A percentile compares a stretch with the other conserved stretches of the same genome.
Conservation (phyloP, 1,140 invertebrate species). For the Drosophila virilis region DNA sequence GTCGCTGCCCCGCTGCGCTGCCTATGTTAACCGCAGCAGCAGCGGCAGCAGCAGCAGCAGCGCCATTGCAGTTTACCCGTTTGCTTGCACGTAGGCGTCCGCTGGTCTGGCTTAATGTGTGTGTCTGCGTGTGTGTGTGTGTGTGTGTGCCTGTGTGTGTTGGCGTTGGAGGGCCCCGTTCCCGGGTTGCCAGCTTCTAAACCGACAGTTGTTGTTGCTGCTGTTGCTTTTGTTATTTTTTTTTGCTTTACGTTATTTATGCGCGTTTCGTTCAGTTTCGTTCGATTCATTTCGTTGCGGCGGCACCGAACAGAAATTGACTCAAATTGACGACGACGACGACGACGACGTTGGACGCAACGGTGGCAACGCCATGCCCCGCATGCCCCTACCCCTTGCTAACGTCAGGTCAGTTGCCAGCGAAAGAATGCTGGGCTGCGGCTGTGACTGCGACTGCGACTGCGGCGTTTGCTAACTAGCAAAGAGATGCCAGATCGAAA, state of each 20-base stretch:
- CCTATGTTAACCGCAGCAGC: conserved; percentile 25
- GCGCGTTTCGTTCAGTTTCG: conserved; percentile 72
- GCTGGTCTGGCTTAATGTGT: conserved; percentile 54
- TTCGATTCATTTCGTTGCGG: conserved; percentile 71
- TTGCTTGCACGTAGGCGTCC: conserved; percentile 71
- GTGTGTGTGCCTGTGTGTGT: conserved; percentile 16
- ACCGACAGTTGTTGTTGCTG: conserved; percentile 21
- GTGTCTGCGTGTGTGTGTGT: conserved; percentile 6
- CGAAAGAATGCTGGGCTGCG: conserved; percentile 55
- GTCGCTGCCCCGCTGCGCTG: conserved; percentile 42
- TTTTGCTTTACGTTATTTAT: conserved; percentile 72
- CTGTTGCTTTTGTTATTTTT: conserved; percentile 41
- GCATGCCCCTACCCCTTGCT: not conserved
- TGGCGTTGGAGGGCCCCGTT: conserved; percentile 52
- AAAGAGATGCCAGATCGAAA: conserved; percentile 56
- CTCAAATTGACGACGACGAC: conserved; percentile 70
- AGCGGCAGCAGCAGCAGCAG: conserved; percentile 30
- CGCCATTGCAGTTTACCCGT: conserved; percentile 62
- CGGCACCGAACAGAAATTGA: conserved; percentile 67
- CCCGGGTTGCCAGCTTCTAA: conserved; percentile 27
- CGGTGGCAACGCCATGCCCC: conserved; percentile 21
- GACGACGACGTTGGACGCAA: conserved; percentile 12
- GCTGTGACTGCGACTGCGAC: conserved; percentile 6
- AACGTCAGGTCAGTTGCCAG: conserved; percentile 39
- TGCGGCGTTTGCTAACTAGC: conserved; percentile 66